Base-by-base conservation (phyloP, 2,888 invertebrate species). In the Oligia strigilis region DNA sequence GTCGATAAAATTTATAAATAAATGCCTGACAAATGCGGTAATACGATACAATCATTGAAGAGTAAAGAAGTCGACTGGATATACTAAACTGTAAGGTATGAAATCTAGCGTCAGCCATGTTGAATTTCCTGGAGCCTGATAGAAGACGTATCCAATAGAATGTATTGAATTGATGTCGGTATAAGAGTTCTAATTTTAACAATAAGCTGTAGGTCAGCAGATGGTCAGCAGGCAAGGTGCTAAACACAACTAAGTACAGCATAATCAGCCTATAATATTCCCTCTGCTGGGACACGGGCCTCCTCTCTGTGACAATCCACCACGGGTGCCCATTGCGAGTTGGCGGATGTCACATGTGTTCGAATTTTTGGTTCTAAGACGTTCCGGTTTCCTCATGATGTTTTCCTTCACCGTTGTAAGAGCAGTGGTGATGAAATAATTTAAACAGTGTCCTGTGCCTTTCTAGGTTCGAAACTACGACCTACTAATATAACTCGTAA, bases 1-100 rank as follows among this genome's bases (percentile, higher is more conserved):
- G 76, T 72, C 49, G 49, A 62, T 86, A 78, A 73, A 75, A 74
- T 74, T n/a, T 69, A 65, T 77, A 69, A 74, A 78, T 73, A 72
- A 71, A n/a, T 67, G 4, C 3, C 40, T 64, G 55, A 67, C 65
- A 49, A 69, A 76, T 46, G 14, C 13, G 64, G 19, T 43, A 13
- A 43, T 11, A 13, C 0, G 11, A 64, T 8, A 29, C 23, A 36
- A 67, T 23, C 9, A 75, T 43, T 29, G 0, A 46, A 9, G 46
- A 60, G 14, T 72, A 3, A 29, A 9, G 1, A 58, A 23, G 29
- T 29, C 19, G 2, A 62, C n/a, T 36, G 17, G 11, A n/a, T 49
- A 72, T 17, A 72, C 46, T 60, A 60, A 36, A 19, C 23, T n/a
- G 23, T 74, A 29, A 43, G 23, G 4, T 11, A 67, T 52, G 40